phyloP scores from a whole-genome alignment of 2,113 vertebrate species.

The Athene cunicularia region DNA sequence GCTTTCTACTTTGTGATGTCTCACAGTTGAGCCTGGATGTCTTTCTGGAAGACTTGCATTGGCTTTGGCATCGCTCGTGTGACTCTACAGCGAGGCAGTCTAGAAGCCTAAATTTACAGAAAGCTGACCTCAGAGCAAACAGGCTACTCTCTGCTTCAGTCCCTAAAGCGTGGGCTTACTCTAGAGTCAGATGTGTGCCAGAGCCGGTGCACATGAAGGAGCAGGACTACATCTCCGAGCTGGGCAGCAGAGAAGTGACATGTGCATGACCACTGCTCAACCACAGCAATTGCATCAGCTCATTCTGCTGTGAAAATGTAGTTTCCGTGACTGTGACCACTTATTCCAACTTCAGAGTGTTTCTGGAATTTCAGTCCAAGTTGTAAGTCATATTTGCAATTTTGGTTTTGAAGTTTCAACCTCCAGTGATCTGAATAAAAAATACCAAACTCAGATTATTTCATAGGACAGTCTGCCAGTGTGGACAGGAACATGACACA shows the following conservation, averaged over 20 bases:
- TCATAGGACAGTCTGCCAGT: background rate
- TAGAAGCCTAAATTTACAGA: background rate
- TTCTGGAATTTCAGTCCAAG: background rate
- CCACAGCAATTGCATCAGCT: background rate
- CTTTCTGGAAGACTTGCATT: background rate
- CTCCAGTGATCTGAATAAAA: background rate
- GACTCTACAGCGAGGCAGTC: background rate
- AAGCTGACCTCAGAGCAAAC: background rate
- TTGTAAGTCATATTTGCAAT: background rate
- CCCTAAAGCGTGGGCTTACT: background rate
- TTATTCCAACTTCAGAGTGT: background rate
- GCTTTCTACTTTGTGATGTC: background rate
- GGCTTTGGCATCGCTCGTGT: background rate
- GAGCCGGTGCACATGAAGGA: background rate
- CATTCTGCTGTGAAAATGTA: background rate
- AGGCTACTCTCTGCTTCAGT: background rate
- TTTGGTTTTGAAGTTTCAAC: background rate
- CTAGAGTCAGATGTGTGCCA: background rate
- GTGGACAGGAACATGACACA: background rate
- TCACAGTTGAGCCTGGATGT: background rate
- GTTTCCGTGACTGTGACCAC: background rate
- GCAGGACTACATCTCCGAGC: background rate
- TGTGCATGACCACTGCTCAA: rapidly evolving
- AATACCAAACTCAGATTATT: background rate
- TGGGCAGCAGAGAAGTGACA: background rate